Conservation (phyloP, 2,888 invertebrate species). For the Noctuana brunneofusca region DNA sequence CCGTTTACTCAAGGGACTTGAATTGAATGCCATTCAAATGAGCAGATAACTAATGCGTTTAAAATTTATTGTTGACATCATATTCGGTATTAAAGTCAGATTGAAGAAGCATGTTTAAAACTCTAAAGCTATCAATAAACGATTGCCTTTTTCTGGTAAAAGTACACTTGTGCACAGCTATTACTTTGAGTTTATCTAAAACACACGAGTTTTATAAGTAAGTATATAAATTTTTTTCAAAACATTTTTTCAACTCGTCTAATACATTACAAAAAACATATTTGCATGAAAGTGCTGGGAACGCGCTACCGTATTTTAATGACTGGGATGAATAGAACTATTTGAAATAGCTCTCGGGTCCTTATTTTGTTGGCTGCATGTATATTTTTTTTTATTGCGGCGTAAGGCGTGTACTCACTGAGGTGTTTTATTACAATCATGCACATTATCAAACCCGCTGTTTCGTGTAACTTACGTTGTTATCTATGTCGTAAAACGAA, state of each 20-base stretch:
- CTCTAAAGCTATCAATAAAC: slow-evolving; percentile 1
- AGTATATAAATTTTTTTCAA: slow-evolving; percentile 5
- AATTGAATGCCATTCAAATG: slow-evolving; percentile 9
- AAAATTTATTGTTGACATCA: slow-evolving; percentile 10
- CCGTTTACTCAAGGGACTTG: slow-evolving; percentile 7
- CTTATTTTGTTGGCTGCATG: slow-evolving; percentile 26
- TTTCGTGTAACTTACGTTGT: too few relatives aligned
- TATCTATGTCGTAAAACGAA: too few relatives aligned
- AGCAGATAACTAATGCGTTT: slow-evolving; percentile 1
- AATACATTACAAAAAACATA: slow-evolving; percentile 30
- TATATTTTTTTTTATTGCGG: slow-evolving; percentile 2
- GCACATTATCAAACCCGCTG: background rate
- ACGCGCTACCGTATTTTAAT: slow-evolving; percentile 27
- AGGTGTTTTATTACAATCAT: background rate
- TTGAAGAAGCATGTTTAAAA: background rate
- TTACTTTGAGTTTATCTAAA: background rate
- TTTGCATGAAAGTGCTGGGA: slow-evolving; percentile 11
- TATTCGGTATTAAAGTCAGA: background rate
- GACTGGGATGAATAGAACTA: slow-evolving; percentile 27
- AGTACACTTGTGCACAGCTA: too few relatives aligned
- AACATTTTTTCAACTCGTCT: slow-evolving; percentile 6
- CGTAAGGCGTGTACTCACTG: slow-evolving; percentile 2
- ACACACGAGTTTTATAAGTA: background rate
- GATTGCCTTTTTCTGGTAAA: background rate
- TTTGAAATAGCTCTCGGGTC: slow-evolving; percentile 21